phyloP scores from a whole-genome alignment of 2,888 invertebrate genomes.

The Lasioglossum villosulum region DNA sequence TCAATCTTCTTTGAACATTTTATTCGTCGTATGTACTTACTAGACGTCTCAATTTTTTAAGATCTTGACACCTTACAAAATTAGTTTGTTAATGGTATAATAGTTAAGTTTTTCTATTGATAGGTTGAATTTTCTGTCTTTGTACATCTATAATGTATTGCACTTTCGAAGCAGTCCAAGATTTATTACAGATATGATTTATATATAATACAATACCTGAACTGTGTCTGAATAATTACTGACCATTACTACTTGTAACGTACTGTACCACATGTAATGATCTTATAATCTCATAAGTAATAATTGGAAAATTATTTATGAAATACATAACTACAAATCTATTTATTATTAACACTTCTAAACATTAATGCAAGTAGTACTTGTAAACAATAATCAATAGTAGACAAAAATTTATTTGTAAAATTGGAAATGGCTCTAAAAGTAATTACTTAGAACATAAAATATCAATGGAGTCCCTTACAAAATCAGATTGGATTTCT shows the following conservation, averaged over 20 bases:
- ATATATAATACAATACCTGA: background rate
- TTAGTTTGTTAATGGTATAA: background rate
- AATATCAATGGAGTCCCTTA: background rate
- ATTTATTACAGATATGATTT: too few species aligned
- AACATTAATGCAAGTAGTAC: background rate
- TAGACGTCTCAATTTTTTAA: too few species aligned
- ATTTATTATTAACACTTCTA: background rate
- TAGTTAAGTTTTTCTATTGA: background rate
- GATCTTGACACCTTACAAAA: too few species aligned
- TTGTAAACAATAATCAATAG: background rate
- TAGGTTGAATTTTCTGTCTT: background rate
- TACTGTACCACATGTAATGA: background rate
- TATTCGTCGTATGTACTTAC: background rate
- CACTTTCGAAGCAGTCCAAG: too few species aligned
- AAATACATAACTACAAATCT: background rate
- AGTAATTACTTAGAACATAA: background rate
- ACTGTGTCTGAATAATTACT: background rate
- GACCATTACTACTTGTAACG: background rate
- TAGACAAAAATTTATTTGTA: background rate
- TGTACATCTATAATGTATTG: too few species aligned
- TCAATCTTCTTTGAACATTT: background rate
- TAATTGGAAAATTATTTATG: background rate
- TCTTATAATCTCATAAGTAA: background rate
- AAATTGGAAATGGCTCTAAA: background rate
- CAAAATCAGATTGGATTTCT: background rate